Evolutionary conservation across 2,113 vertebrate species (phyloP).

Genomic region (Xyrauchen texanus): DNA sequence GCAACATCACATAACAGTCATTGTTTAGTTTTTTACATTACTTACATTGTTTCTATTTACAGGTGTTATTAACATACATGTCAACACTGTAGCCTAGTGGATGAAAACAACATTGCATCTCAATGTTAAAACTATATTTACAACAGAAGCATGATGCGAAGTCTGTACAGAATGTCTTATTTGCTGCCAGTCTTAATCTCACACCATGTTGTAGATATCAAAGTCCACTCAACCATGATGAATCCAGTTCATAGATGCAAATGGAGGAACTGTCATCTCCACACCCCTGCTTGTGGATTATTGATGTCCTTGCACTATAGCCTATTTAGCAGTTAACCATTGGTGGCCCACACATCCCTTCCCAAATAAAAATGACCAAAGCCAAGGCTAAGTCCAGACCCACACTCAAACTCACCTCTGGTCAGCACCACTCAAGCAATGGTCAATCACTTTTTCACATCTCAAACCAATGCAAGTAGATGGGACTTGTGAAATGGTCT

Average conservation of each 20-base stretch:
- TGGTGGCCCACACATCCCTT: constrained; percentile 25
- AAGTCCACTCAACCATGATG: constrained; percentile 26
- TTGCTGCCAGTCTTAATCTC: neutral
- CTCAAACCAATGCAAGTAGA: neutral
- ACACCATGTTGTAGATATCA: constrained; percentile 6
- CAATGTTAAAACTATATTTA: neutral
- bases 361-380: constrained; percentile 24
- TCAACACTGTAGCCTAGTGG: constrained; percentile 1
- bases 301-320: constrained; percentile 55
- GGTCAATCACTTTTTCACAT: neutral
- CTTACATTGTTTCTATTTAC: too few species aligned
- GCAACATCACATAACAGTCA: too few species aligned
- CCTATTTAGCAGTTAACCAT: constrained; percentile 57
- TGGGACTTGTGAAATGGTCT: neutral
- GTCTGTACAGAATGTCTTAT: neutral
- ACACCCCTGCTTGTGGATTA: constrained; percentile 53
- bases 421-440: neutral
- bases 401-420: constrained; percentile 3
- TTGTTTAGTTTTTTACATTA: too few species aligned
- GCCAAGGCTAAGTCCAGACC: neutral
- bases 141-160: neutral
- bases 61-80: neutral
- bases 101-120: neutral
- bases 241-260: constrained; percentile 38
- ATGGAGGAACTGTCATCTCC: constrained; percentile 48